A percentile compares a stretch with the other conserved stretches of the same genome.
phyloP scores from a whole-genome alignment of 2,113 vertebrate genomes.

The Meleagris gallopavo region DNA sequence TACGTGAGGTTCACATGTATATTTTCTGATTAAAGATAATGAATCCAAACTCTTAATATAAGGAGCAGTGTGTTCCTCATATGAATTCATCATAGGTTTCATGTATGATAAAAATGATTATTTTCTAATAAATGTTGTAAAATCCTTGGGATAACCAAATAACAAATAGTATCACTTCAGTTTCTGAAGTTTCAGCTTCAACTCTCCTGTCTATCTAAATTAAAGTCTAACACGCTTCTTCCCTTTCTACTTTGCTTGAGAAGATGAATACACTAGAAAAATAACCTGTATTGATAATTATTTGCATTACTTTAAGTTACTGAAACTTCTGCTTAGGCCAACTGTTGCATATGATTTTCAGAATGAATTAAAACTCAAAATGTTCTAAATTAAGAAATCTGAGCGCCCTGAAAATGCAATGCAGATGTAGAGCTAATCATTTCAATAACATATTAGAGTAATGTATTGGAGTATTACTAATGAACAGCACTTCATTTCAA shows the following conservation, averaged over 20 bases:
- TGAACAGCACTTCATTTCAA: background rate
- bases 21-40: background rate
- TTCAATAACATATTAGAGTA: background rate
- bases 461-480: background rate
- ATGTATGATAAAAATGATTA: background rate
- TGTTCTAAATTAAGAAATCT: background rate
- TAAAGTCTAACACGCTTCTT: background rate
- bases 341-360: background rate
- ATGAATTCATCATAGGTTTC: too few species aligned
- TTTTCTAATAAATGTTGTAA: background rate
- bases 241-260: background rate
- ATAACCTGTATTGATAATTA: background rate
- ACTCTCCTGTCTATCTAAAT: background rate
- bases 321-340: background rate
- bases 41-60: background rate
- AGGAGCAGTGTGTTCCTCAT: background rate
- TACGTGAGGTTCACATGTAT: background rate
- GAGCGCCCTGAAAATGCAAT: background rate
- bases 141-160: background rate
- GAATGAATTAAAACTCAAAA: background rate
- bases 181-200: background rate
- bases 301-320: background rate
- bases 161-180: background rate
- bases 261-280: background rate
- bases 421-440: background rate